A percentile compares a stretch with the other conserved stretches of the same genome.
phyloP scores from a whole-genome alignment of 2,888 invertebrate genomes.

The Heteropelma amictum region DNA sequence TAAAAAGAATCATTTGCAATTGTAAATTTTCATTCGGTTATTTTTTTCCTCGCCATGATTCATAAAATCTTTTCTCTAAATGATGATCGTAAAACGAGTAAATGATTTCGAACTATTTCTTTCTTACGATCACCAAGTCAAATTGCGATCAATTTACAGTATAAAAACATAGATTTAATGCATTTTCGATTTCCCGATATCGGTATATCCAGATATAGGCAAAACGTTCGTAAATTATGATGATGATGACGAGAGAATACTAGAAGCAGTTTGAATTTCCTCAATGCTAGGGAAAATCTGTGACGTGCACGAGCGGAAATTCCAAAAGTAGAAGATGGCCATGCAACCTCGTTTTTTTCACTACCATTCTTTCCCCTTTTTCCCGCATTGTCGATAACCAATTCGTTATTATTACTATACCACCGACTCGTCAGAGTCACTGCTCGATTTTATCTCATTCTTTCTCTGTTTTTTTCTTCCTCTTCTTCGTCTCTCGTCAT shows the following conservation, averaged over 20 bases:
- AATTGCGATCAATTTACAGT: too few species aligned
- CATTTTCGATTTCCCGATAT: constrained; percentile 25
- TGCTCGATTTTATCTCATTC: constrained; percentile 50
- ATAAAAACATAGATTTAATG: too few species aligned
- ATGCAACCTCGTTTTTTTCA: constrained; percentile 41
- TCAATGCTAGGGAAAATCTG: constrained; percentile 9
- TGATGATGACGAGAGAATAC: constrained; percentile 33
- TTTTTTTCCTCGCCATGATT: too few species aligned
- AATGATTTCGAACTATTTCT: too few species aligned
- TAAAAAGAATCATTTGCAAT: too few species aligned
- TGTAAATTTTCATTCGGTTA: too few species aligned
- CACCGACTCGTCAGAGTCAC: constrained; percentile 53
- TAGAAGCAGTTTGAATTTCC: constrained; percentile 38
- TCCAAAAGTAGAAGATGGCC: constrained; percentile 2
- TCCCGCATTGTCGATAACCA: constrained; percentile 44
- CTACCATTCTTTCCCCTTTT: constrained; percentile 22
- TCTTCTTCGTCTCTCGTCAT: constrained; percentile 31
- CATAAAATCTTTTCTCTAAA: too few species aligned
- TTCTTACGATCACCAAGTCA: too few species aligned
- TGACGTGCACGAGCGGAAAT: constrained; percentile 32
- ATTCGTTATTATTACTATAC: constrained; percentile 56
- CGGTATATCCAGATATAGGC: too few species aligned
- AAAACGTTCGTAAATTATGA: too few species aligned
- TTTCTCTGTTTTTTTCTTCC: background rate
- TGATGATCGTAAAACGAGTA: too few species aligned